These are phyloP conservation scores for Eilema griseolum DNA, from an alignment of 2,888 invertebrate genomes.

Conservation along the genomic window DNA sequence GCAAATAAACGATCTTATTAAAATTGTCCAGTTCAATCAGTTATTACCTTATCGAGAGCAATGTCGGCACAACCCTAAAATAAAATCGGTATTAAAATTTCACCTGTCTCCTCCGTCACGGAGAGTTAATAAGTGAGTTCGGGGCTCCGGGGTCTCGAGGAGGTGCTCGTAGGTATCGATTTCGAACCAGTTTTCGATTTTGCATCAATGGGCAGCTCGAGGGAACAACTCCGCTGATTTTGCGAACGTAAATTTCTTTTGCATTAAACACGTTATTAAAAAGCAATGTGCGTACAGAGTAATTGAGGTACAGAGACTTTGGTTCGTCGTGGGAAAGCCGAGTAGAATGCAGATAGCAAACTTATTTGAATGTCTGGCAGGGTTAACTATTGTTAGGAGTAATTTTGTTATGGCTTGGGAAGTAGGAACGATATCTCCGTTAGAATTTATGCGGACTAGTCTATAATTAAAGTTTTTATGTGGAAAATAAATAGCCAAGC, in stretches of 20 bases:
- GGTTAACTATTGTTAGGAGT: constrained; percentile 18
- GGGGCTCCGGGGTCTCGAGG: constrained; percentile 31
- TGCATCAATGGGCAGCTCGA: constrained; percentile 58
- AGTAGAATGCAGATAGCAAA: constrained; percentile 16
- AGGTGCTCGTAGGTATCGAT: constrained; percentile 28
- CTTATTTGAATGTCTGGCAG: constrained; percentile 21
- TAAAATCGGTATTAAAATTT: constrained; percentile 63
- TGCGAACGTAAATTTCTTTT: constrained; percentile 51
- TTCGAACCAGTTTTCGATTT: constrained; percentile 49
- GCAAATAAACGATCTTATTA: neutral
- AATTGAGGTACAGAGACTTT: constrained; percentile 33
- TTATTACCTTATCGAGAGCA: constrained; percentile 8
- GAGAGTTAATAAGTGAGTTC: constrained; percentile 46
- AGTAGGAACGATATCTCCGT: constrained; percentile 16
- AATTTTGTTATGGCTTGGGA: constrained; percentile 21
- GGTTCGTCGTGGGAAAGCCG: constrained; percentile 22
- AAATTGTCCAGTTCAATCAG: neutral
- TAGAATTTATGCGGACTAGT: constrained; percentile 14
- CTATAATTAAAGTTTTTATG: constrained; percentile 16
- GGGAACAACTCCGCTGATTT: constrained; percentile 41
- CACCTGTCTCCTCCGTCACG: constrained; percentile 63
- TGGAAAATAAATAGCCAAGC: constrained; percentile 3
- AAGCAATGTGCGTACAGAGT: constrained; percentile 53
- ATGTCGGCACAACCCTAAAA: constrained; percentile 31
- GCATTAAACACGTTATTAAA: constrained; percentile 64